A percentile compares a stretch with the other conserved stretches of the same genome.
phyloP scores from a whole-genome alignment of 2,888 invertebrate genomes.

The Tromatobia lineatoria region DNA sequence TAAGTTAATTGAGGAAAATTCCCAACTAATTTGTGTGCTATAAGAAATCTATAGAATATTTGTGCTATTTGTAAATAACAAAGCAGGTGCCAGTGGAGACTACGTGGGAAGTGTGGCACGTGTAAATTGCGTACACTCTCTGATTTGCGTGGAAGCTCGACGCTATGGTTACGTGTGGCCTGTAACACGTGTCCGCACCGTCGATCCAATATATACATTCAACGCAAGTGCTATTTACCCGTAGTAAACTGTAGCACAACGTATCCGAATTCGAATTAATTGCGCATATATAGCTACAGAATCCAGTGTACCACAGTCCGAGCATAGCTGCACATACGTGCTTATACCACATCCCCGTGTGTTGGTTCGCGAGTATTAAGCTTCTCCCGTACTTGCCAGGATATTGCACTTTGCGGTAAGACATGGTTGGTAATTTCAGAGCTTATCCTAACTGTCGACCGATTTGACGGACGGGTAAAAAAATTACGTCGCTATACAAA shows the following conservation, averaged over 20 bases:
- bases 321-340: slow-evolving; percentile 3
- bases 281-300: slow-evolving; percentile 35
- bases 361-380: slow-evolving; percentile 12
- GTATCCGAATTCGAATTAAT: slow-evolving; percentile 68
- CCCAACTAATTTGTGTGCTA: background rate
- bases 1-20: background rate
- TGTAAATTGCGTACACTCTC: slow-evolving; percentile 29
- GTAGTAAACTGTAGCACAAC: slow-evolving; percentile 61
- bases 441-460: background rate
- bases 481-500: background rate
- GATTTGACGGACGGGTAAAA: background rate
- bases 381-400: background rate
- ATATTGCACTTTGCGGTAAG: slow-evolving; percentile 14
- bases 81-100: background rate
- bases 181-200: slow-evolving; percentile 66
- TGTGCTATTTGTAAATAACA: slow-evolving; percentile 11
- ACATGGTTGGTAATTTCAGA: background rate
- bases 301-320: background rate
- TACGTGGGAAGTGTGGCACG: slow-evolving; percentile 23
- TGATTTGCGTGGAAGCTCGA: slow-evolving; percentile 18
- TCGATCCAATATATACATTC: slow-evolving; percentile 42
- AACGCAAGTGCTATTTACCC: slow-evolving; percentile 68
- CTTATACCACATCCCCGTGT: background rate
- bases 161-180: slow-evolving; percentile 27
- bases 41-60: background rate